Percentiles rank a stretch among this genome's conserved stretches.
Conservation (phyloP, 2,888 invertebrate genomes). For the Hyalella azteca region DNA sequence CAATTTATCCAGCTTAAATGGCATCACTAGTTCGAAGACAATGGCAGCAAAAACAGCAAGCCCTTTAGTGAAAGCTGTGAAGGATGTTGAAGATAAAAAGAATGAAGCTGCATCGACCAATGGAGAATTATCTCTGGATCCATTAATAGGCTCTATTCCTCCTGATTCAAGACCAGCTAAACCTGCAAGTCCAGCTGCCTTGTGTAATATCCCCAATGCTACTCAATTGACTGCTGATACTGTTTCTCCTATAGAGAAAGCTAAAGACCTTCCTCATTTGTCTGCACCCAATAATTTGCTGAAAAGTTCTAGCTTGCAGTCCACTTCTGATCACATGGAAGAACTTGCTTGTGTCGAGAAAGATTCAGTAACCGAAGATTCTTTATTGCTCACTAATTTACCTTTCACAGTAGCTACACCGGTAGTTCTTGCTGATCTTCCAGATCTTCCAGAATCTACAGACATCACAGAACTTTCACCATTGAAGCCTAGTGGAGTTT, state of each 20-base stretch:
- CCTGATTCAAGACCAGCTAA: slow-evolving; percentile 11
- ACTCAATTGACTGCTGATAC: background rate
- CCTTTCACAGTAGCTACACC: background rate
- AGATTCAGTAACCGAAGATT: background rate
- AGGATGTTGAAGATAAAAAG: background rate
- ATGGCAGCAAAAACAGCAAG: background rate
- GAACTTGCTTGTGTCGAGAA: background rate
- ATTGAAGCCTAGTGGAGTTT: background rate
- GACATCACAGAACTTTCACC: slow-evolving; percentile 10
- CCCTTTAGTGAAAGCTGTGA: background rate
- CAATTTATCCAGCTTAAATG: background rate
- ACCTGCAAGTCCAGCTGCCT: slow-evolving; percentile 12
- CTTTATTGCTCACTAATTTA: background rate
- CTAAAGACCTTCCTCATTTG: background rate
- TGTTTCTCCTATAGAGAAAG: background rate
- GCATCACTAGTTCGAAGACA: background rate
- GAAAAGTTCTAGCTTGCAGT: background rate
- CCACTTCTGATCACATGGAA: background rate
- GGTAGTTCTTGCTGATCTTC: background rate
- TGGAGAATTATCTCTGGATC: background rate
- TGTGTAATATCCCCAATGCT: background rate
- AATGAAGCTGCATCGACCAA: background rate
- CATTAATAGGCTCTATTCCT: background rate
- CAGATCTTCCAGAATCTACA: slow-evolving; percentile 1
- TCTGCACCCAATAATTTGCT: background rate